phyloP scores from a whole-genome alignment of 2,113 vertebrate species.

The Callaeas wilsoni region DNA sequence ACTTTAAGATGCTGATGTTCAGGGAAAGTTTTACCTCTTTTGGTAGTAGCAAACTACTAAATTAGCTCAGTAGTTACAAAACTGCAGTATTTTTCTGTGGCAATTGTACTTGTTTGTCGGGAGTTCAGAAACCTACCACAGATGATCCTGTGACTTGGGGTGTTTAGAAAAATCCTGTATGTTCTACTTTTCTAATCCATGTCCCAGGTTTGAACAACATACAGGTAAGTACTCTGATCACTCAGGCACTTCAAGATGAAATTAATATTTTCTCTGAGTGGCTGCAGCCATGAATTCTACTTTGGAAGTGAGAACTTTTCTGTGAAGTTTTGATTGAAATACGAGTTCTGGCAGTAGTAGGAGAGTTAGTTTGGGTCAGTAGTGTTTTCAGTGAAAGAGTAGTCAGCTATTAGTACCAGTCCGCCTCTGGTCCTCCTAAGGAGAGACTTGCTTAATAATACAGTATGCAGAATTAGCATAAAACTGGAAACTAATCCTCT shows the following conservation, averaged over 20 bases:
- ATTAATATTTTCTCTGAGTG: neutral
- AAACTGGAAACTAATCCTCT: neutral
- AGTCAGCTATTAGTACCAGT: neutral
- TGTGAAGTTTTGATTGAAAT: neutral
- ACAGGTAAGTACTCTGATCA: neutral
- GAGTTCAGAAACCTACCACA: neutral
- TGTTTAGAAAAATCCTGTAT: neutral
- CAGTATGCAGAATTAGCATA: neutral
- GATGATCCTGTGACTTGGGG: neutral
- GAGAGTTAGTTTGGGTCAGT: neutral
- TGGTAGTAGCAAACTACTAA: neutral
- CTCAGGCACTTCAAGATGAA: neutral
- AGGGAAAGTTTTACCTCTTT: neutral
- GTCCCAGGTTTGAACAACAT: neutral
- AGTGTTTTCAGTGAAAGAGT: neutral
- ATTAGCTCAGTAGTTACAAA: neutral
- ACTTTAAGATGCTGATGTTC: neutral
- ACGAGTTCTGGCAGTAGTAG: rapidly evolving
- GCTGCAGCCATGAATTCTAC: neutral
- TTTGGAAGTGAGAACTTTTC: neutral
- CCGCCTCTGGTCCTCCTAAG: neutral
- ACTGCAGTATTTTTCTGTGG: neutral
- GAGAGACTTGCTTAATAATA: neutral
- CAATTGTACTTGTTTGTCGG: neutral
- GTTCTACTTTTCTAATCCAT: neutral